Conservation (phyloP, 2,888 invertebrate species). For the Leucozona laternaria region DNA sequence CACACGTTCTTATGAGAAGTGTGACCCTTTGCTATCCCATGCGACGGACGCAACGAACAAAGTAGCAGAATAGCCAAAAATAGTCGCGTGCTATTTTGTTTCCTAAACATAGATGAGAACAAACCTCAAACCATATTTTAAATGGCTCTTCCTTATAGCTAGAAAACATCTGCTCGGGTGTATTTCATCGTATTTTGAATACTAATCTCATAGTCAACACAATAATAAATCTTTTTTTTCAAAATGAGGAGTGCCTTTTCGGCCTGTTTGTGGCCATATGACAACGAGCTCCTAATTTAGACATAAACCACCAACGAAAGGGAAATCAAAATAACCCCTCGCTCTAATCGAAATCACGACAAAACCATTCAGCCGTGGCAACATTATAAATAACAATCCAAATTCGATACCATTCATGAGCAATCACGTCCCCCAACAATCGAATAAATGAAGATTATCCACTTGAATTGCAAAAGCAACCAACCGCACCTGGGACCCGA, state of each 20-base stretch:
- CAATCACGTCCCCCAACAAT: background rate
- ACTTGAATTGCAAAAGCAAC: constrained; percentile 44
- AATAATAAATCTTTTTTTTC: constrained; percentile 42
- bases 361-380: constrained; percentile 40
- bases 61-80: too few species aligned
- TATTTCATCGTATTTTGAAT: constrained; percentile 7
- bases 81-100: too few species aligned
- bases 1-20: too few species aligned
- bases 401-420: constrained; percentile 8
- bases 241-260: constrained; percentile 49
- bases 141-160: background rate
- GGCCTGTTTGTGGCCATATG: background rate
- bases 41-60: too few species aligned
- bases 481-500: constrained; percentile 39
- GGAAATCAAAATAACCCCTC: background rate
- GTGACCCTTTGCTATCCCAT: too few species aligned
- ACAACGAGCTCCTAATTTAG: constrained; percentile 52
- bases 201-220: constrained; percentile 35
- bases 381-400: constrained; percentile 20
- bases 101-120: too few species aligned
- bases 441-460: constrained; percentile 51
- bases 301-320: constrained; percentile 25
- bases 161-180: constrained; percentile 29
- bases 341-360: constrained; percentile 16
- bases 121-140: background rate